phyloP scores from a whole-genome alignment of 2,113 vertebrate species.

The Atlantisia rogersi region DNA sequence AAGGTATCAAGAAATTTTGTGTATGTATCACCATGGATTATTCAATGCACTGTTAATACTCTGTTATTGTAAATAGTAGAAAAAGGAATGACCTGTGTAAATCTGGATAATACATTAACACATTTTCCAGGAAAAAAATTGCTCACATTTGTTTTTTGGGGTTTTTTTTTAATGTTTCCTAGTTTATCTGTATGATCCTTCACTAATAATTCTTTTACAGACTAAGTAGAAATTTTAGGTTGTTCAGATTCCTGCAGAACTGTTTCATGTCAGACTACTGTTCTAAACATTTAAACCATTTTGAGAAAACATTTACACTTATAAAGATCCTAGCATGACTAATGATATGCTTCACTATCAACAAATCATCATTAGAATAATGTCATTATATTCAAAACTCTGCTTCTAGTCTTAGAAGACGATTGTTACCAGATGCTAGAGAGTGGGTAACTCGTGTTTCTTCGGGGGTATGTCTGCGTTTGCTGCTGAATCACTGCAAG shows the following conservation, averaged over 20 bases:
- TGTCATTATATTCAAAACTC: slow-evolving; percentile 23
- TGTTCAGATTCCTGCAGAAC: neutral
- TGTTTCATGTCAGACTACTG: neutral
- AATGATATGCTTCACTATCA: slow-evolving; percentile 20
- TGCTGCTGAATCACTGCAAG: slow-evolving; percentile 10
- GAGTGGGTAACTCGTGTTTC: slow-evolving; percentile 13
- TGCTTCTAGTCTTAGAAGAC: slow-evolving; percentile 8
- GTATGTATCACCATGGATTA: fast-evolving
- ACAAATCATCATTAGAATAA: slow-evolving; percentile 48
- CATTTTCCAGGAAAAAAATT: neutral
- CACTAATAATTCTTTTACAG: neutral
- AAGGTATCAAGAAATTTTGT: neutral
- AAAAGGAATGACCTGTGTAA: neutral
- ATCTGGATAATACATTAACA: neutral
- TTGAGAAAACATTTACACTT: slow-evolving; percentile 7
- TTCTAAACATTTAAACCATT: slow-evolving; percentile 40
- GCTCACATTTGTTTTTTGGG: neutral
- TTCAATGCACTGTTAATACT: neutral
- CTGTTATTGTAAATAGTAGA: neutral
- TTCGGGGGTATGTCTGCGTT: neutral
- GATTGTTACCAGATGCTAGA: slow-evolving; percentile 4
- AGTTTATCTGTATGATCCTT: neutral
- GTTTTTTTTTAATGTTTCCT: fast-evolving
- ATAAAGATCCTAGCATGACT: slow-evolving; percentile 3
- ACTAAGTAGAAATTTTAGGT: neutral